Base-by-base conservation (phyloP, 2,888 invertebrate species). In the Andrena dorsata region DNA sequence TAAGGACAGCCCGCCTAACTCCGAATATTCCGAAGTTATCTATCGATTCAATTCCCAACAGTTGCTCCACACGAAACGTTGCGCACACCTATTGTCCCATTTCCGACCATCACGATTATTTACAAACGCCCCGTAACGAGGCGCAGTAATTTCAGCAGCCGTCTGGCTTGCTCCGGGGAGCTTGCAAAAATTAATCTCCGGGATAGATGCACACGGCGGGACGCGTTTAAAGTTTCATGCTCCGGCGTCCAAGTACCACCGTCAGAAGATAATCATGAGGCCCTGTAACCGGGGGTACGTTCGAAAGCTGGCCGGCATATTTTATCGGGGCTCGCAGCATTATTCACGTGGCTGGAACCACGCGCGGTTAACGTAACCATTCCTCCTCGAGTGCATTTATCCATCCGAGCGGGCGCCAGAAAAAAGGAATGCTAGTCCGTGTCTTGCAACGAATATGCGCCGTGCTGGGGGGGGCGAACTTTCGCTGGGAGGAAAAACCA, bases 401-500 rank as follows among this genome's bases (percentile, higher is more conserved):
- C 49, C 60, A 13, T 71, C 49, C 32, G 26, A 30, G 20, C 23
- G 30, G 26, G 26, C 56, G 23, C 56, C 35, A 35, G 47, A 71
- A 71, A 71, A 71, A 61, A 41, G 41, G 16, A 41, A 47, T 7
- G 51, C 60, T 26, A 2, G 41, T 16, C 26, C 58, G 69, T 47
- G 70, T 71, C 70, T 71, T 61, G 26, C 61, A 32, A 61, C 70
- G 30, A 71, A 20, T 28, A 65, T 8, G 41, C n/a, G 20, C 51
- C 10, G 53, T 35, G 32, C n/a, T 23, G 26, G 51, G 56, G 26
- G 51, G 56, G 30, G 23, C 56, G 10, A 74, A 73, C 73, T 76
- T 73, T 64, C 76, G 83, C 72, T 49, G 6, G 65, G 70, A 76
- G 68, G 70, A 75, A 76, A 81, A 83, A 80, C 32, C 63, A 73